These are phyloP conservation scores for Reticulitermes lucifugus DNA, from an alignment of 2,888 invertebrate species.

Conservation along the genomic window DNA sequence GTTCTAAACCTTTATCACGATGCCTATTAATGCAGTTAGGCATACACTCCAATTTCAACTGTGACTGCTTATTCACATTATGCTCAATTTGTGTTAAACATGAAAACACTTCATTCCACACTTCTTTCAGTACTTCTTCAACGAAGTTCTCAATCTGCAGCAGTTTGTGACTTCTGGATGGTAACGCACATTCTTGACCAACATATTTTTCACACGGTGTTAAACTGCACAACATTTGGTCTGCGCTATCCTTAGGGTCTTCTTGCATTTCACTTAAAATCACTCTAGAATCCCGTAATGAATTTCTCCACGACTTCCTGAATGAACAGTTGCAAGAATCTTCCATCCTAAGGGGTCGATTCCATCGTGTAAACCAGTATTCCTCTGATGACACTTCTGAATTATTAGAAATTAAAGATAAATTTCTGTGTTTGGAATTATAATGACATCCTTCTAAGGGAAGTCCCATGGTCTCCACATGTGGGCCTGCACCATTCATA, in stretches of 20 bases:
- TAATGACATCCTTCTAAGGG: not conserved
- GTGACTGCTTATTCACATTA: not conserved
- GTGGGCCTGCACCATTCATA: slow-evolving; percentile 54
- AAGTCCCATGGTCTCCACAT: not conserved
- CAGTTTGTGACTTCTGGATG: slow-evolving; percentile 8
- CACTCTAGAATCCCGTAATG: slow-evolving; percentile 50
- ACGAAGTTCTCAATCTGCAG: slow-evolving; percentile 60
- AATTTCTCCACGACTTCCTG: slow-evolving; percentile 61
- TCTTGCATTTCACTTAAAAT: not conserved
- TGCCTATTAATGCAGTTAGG: no score
- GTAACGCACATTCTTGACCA: not conserved
- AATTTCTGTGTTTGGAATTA: slow-evolving; percentile 16
- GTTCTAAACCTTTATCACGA: not conserved
- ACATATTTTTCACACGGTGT: not conserved
- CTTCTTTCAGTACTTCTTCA: slow-evolving; percentile 61
- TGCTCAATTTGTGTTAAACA: slow-evolving; percentile 1
- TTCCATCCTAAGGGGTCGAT: slow-evolving; percentile 60
- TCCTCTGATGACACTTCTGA: slow-evolving; percentile 63
- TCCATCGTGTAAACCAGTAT: slow-evolving; percentile 66
- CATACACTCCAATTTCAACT: not conserved
- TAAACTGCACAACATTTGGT: not conserved
- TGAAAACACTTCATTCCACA: slow-evolving; percentile 60
- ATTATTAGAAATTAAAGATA: slow-evolving; percentile 54
- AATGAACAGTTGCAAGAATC: slow-evolving; percentile 63
- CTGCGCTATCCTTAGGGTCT: not conserved